Conservation (phyloP, 2,113 vertebrate species). For the Rostratula benghalensis region DNA sequence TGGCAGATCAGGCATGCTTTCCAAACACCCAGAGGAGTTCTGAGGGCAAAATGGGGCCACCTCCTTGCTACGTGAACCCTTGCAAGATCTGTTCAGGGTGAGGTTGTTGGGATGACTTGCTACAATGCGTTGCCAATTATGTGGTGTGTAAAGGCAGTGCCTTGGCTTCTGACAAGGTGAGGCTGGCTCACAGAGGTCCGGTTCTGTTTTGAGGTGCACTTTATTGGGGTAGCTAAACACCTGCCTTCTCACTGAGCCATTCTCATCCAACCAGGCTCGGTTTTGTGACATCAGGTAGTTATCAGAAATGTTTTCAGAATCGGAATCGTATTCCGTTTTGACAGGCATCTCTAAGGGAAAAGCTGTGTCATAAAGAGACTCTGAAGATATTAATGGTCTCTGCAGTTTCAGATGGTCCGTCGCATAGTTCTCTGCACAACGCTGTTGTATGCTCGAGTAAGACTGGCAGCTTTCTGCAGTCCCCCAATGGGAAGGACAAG, state of each 20-base stretch:
- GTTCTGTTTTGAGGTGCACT: slow-evolving; percentile 86
- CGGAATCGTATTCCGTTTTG: slow-evolving; percentile 88
- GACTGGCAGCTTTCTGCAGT: slow-evolving; percentile 75
- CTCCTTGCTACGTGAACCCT: slow-evolving; percentile 78
- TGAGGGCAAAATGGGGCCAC: slow-evolving; percentile 71
- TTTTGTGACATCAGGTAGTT: slow-evolving; percentile 53
- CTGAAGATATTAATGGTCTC: slow-evolving; percentile 57
- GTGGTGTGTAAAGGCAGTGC: slow-evolving; percentile 70
- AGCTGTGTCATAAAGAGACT: slow-evolving; percentile 70
- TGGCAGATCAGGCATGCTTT: slow-evolving; percentile 70
- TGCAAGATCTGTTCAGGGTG: slow-evolving; percentile 66
- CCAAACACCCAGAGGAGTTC: slow-evolving; percentile 75
- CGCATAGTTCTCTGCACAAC: slow-evolving; percentile 71
- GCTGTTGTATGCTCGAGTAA: slow-evolving; percentile 69
- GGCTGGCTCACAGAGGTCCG: slow-evolving; percentile 74
- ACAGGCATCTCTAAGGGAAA: slow-evolving; percentile 83
- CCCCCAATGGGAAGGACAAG: slow-evolving; percentile 69
- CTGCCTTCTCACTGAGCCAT: slow-evolving; percentile 68
- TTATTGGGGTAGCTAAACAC: slow-evolving; percentile 68
- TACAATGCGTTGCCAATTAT: slow-evolving; percentile 76
- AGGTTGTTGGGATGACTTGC: slow-evolving; percentile 57
- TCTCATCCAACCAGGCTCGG: slow-evolving; percentile 77
- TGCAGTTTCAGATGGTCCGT: slow-evolving; percentile 80
- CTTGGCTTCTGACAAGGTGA: slow-evolving; percentile 81
- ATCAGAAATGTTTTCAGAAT: slow-evolving; percentile 81